Evolutionary conservation across 2,797 vertebrate species (phyloP).

Genomic region (Pseudochirops corinnae): DNA sequence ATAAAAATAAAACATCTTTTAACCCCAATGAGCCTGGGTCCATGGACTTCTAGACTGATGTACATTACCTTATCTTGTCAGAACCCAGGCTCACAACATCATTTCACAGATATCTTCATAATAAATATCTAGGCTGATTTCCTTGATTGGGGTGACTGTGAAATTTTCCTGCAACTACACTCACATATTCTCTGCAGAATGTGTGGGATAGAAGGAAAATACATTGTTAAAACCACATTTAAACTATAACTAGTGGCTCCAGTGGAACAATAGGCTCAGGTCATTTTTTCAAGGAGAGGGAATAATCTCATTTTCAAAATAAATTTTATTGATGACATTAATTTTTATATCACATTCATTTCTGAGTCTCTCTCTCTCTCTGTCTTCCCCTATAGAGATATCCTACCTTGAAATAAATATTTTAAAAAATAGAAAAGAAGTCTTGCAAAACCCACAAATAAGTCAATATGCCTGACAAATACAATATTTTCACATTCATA

Average conservation of each 20-base stretch:
- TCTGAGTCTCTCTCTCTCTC: not conserved
- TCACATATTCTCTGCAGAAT: not conserved
- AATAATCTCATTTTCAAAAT: not conserved
- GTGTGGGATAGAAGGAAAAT: not conserved
- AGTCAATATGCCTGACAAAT: not conserved
- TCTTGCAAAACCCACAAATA: not conserved
- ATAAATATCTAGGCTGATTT: not conserved
- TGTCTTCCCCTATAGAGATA: not conserved
- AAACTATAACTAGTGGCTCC: not conserved
- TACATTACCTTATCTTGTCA: not conserved
- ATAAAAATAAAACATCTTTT: not conserved
- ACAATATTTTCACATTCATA: not conserved
- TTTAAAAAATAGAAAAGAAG: not conserved
- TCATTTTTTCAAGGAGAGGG: not conserved
- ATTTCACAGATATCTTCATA: not conserved
- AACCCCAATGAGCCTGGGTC: not conserved
- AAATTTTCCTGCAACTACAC: not conserved
- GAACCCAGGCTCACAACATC: not conserved
- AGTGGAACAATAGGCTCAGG: not conserved
- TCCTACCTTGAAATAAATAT: not conserved
- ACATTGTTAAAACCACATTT: not conserved
- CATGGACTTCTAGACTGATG: not conserved
- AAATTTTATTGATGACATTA: not conserved
- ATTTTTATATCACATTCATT: not conserved
- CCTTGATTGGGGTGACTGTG: constrained; percentile 14